A percentile compares a stretch with the other conserved stretches of the same genome.
Conservation (phyloP, 2,797 vertebrate genomes). For the Diplodus sargus region DNA sequence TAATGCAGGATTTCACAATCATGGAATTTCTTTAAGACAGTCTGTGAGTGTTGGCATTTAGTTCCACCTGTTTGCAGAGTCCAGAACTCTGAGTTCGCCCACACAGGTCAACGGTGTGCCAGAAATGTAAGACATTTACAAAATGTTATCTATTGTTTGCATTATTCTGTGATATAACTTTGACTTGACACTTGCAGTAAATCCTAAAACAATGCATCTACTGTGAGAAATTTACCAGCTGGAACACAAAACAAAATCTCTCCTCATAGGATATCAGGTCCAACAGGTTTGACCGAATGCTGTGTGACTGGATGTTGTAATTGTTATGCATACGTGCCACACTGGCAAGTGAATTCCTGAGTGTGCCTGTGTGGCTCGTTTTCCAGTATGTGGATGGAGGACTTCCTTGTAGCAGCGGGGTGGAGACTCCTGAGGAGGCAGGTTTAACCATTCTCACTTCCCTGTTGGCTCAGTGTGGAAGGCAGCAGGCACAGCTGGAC, state of each 20-base stretch:
- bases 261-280: not conserved
- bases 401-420: slow-evolving; percentile 78
- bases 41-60: not conserved
- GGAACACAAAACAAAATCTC: not conserved
- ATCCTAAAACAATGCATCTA: not conserved
- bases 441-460: slow-evolving; percentile 31
- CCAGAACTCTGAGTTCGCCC: not conserved
- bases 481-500: slow-evolving; percentile 13
- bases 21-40: not conserved
- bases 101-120: not conserved
- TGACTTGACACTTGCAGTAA: no score
- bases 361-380: slow-evolving; percentile 19
- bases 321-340: not conserved
- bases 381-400: slow-evolving; percentile 58
- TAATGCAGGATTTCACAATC: not conserved
- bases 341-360: slow-evolving; percentile 40
- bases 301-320: slow-evolving; percentile 1
- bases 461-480: slow-evolving; percentile 16
- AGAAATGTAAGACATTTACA: not conserved
- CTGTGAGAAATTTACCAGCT: not conserved
- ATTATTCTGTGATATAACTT: not conserved
- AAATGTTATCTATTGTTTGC: not conserved
- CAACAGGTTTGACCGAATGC: not conserved
- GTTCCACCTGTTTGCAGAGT: not conserved
- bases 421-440: slow-evolving; percentile 59